Evolutionary conservation across 2,888 invertebrate genomes (phyloP), one percentile per base, ranked within the genome.

Genomic region (Hirtodrosophila histrioides): DNA sequence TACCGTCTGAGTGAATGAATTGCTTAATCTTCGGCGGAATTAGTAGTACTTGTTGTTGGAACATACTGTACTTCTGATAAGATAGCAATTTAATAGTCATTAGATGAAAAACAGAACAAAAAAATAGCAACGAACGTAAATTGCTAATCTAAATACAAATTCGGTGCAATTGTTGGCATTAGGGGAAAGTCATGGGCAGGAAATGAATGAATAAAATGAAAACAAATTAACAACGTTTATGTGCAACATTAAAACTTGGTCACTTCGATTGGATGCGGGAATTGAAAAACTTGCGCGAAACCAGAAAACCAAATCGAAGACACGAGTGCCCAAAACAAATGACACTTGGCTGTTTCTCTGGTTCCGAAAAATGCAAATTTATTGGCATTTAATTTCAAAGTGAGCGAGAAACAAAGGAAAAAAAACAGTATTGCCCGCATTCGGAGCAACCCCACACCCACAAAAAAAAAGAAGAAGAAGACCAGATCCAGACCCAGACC

Each of bases 181-280:
- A 27, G 27, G 2, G 49, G 43, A 24, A 27, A 11, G n/a, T 23
- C 8, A 41, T 54, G 49, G 51, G 4, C 46, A 39, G 58, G 61
- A 57, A 75, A 50, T 75, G 61, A 70, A 62, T 60, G 60, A 51
- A 49, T 33, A 63, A 78, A 75, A 75, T 75, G 60, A 72, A 79
- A 85, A 78, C 82, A 75, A 82, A 82, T 82, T 82, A 82, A 81
- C 87, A 87, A 84, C 82, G 75, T 83, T 86, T 84, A 84, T 80
- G 78, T 71, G 72, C 66, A 57, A 68, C 85, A 81, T 78, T 81
- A 62, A 86, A 75, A 82, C 68, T 82, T 84, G 81, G 78, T 54
- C 81, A 78, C 65, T 86, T 66, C 49, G 44, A 62, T 70, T 60
- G 78, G 64, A 63, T 74, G 58, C 41, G 72, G 72, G 61, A 76